These are phyloP conservation scores for Pararge aegeria DNA, from an alignment of 1,140 invertebrate species.

Conservation along the genomic window DNA sequence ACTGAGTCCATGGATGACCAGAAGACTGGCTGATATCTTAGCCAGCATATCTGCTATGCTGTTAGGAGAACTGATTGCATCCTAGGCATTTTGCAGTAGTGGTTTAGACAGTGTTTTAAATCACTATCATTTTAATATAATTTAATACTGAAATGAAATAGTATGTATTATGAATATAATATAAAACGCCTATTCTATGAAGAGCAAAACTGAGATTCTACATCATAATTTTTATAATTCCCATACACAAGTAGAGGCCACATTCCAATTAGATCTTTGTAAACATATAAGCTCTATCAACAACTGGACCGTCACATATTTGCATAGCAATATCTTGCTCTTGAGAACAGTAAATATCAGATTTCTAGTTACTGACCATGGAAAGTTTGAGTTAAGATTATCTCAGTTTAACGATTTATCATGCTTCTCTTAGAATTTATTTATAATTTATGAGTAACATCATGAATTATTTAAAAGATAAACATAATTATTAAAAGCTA, in stretches of 20 bases:
- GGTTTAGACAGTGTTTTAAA: too few species aligned
- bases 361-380: conserved; percentile 14
- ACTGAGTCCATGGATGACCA: too few species aligned
- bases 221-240: conserved; percentile 8
- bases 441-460: not conserved
- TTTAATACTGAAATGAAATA: too few species aligned
- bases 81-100: too few species aligned
- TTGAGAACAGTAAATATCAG: conserved; percentile 48
- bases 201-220: not conserved
- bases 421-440: not conserved
- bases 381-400: conserved; percentile 9
- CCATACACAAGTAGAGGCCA: conserved; percentile 30
- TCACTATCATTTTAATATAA: too few species aligned
- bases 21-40: too few species aligned
- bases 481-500: not conserved
- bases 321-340: conserved; percentile 53
- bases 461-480: not conserved
- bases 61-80: too few species aligned
- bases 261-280: conserved; percentile 63
- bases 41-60: too few species aligned
- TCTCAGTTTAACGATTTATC: not conserved
- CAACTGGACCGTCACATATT: conserved; percentile 62
- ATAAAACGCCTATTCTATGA: too few species aligned
- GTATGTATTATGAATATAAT: too few species aligned
- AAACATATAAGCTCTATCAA: conserved; percentile 65